Conservation (phyloP, 2,797 vertebrate genomes). For the Scarus forsteni region DNA sequence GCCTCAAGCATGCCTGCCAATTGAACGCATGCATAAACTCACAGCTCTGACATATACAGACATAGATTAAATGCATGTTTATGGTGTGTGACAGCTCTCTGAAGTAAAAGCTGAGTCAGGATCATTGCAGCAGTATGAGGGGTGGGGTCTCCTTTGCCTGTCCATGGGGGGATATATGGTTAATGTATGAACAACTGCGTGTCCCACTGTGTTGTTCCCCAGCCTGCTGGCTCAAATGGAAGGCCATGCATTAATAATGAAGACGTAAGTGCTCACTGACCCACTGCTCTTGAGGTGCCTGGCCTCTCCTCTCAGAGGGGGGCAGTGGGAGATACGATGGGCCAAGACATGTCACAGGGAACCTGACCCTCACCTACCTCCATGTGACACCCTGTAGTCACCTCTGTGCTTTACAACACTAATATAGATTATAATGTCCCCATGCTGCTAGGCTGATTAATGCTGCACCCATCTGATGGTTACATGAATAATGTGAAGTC, state of each 20-base stretch:
- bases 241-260: slow-evolving; percentile 73
- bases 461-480: neutral
- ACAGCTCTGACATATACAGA: neutral
- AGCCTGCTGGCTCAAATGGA: slow-evolving; percentile 67
- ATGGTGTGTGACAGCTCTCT: slow-evolving; percentile 4
- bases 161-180: slow-evolving; percentile 30
- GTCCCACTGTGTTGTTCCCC: slow-evolving; percentile 52
- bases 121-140: slow-evolving; percentile 17
- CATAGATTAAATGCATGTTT: neutral
- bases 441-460: neutral
- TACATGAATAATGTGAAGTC: neutral
- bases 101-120: slow-evolving; percentile 27
- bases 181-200: slow-evolving; percentile 61
- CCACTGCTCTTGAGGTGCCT: slow-evolving; percentile 41
- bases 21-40: neutral
- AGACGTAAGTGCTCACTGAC: slow-evolving; percentile 67
- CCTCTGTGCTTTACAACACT: neutral
- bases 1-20: neutral
- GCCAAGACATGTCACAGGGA: slow-evolving; percentile 23
- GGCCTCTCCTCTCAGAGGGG: slow-evolving; percentile 44
- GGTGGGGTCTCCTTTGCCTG: neutral
- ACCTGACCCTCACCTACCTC: slow-evolving; percentile 27
- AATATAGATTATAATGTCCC: neutral
- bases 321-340: slow-evolving; percentile 16
- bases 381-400: slow-evolving; percentile 13